These are phyloP conservation scores for Coluber constrictor DNA, from an alignment of 2,797 vertebrate genomes.

Conservation along the genomic window DNA sequence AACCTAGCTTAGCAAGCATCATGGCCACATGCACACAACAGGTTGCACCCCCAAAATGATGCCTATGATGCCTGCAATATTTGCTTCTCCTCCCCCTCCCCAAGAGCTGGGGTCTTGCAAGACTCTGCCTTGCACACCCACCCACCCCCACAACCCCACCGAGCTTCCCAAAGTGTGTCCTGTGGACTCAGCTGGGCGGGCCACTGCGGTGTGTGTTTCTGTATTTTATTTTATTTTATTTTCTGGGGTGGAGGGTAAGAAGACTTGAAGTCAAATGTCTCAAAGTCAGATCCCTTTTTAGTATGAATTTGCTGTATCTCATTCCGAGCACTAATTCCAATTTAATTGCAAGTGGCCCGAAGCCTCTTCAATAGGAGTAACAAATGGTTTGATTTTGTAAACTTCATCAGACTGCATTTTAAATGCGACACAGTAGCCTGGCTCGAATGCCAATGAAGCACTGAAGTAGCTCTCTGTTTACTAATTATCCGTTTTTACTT, in stretches of 20 bases:
- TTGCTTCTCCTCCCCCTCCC: background rate
- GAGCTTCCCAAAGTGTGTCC: background rate
- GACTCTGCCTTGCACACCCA: background rate
- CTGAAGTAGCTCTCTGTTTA: slow-evolving; percentile 98
- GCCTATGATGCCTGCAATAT: background rate
- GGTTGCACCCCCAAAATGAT: background rate
- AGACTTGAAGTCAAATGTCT: slow-evolving; percentile 80
- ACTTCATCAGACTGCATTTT: slow-evolving; percentile 99
- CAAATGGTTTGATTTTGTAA: slow-evolving; percentile 99
- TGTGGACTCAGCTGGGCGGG: background rate
- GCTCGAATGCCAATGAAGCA: slow-evolving; percentile 99
- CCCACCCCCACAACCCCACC: background rate
- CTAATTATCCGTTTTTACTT: slow-evolving; percentile 99
- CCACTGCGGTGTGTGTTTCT: background rate
- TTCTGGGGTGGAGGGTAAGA: slow-evolving; percentile 14
- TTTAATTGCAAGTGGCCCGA: slow-evolving; percentile 99
- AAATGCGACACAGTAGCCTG: slow-evolving; percentile 99
- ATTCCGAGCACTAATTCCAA: slow-evolving; percentile 97
- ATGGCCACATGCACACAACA: background rate
- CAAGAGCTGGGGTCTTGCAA: background rate
- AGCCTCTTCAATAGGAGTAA: slow-evolving; percentile 99
- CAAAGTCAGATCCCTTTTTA: slow-evolving; percentile 85
- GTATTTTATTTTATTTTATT: background rate
- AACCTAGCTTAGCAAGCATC: background rate
- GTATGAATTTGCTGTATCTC: slow-evolving; percentile 85